Conservation (phyloP, 2,888 invertebrate species). For the Galerucella pusilla region DNA sequence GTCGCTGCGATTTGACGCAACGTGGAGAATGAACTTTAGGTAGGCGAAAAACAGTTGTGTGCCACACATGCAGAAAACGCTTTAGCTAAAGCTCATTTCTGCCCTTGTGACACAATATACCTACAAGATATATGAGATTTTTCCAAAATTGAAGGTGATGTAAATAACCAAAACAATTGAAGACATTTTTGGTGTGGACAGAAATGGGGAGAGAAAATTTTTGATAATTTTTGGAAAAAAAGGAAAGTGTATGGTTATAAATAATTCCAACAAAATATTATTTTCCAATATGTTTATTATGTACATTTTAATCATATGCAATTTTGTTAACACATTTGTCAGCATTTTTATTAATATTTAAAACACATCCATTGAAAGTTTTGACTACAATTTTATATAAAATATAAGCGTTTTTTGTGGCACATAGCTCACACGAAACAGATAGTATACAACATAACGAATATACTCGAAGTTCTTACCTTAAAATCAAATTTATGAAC, state of each 20-base stretch:
- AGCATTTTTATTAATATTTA: slow-evolving; percentile 14
- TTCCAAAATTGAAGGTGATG: too few species aligned
- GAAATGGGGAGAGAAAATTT: too few species aligned
- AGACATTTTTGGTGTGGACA: too few species aligned
- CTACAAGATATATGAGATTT: too few species aligned
- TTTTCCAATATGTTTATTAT: slow-evolving; percentile 9
- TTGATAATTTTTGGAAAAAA: too few species aligned
- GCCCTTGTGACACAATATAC: too few species aligned
- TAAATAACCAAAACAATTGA: too few species aligned
- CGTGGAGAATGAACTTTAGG: too few species aligned
- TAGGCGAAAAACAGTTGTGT: too few species aligned
- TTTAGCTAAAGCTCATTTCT: too few species aligned
- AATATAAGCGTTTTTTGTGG: slow-evolving; percentile 13
- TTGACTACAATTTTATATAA: slow-evolving; percentile 12
- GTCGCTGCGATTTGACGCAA: too few species aligned
- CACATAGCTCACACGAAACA: background rate
- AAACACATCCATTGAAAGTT: slow-evolving; percentile 4
- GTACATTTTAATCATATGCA: slow-evolving; percentile 13
- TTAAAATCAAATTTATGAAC: background rate
- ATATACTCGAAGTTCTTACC: background rate
- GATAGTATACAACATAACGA: background rate
- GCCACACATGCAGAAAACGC: too few species aligned
- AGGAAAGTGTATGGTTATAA: background rate
- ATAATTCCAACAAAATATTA: background rate
- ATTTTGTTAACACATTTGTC: slow-evolving; percentile 18